Conservation (phyloP, 2,888 invertebrate genomes). For the Nymphalis urticae region DNA sequence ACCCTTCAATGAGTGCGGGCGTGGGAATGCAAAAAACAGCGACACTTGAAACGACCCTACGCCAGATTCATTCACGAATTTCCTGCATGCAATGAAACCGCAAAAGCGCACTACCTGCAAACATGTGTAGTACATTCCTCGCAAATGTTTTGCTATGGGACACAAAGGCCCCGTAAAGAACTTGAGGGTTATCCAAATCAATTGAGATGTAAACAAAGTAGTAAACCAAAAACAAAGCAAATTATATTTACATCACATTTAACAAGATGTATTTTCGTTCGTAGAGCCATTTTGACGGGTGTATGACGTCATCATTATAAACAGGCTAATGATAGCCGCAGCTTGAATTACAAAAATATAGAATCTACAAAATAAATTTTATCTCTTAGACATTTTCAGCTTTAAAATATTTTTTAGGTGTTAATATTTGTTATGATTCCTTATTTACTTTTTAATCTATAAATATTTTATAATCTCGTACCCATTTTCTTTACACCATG, state of each 20-base stretch:
- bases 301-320: no score
- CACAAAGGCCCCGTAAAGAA: constrained; percentile 20
- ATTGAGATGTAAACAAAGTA: constrained; percentile 27
- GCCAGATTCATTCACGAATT: constrained; percentile 73
- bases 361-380: no score
- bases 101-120: constrained; percentile 71
- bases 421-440: no score
- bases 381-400: no score
- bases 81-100: constrained; percentile 79
- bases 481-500: background rate
- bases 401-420: no score
- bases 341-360: no score
- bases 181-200: constrained; percentile 58
- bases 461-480: background rate
- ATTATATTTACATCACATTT: no score
- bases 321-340: no score
- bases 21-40: constrained; percentile 74
- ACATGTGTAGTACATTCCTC: constrained; percentile 45
- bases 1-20: constrained; percentile 38
- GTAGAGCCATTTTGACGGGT: no score
- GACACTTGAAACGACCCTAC: constrained; percentile 53
- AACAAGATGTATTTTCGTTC: no score
- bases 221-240: background rate
- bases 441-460: no score
- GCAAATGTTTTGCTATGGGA: constrained; percentile 43